Base-by-base conservation (phyloP, 2,797 vertebrate genomes). In the Champsocephalus esox region DNA sequence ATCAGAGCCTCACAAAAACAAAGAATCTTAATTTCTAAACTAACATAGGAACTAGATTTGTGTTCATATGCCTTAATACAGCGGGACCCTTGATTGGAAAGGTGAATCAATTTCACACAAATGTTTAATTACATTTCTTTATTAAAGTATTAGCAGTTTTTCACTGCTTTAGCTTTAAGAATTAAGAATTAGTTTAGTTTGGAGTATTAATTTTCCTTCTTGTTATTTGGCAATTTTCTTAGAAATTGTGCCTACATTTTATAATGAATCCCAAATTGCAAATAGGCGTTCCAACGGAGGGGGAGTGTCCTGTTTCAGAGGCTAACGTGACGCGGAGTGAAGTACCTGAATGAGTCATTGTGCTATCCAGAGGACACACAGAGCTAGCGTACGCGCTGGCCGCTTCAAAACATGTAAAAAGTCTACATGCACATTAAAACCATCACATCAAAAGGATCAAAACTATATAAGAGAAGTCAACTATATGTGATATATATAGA, bases 371-470 rank as follows among this genome's bases (percentile, higher is more conserved):
- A 9, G 5, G 44, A 43, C 9, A 46, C 19, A 51, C 13, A 41
- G 1, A 70, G 46, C 54, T 38, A 17, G 12, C 21, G 43, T 2
- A 61, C 52, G 51, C 50, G 19, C 43, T 16, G 21, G 34, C 3
- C 24, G 34, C 43, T 66, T 51, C 3, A 43, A 49, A 24, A 63
- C 66, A 46, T 50, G 38, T 56, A 19, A 34, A 77, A 66, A 46
- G 17, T 17, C 12, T 3, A 57, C 63, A 62, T 63, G 49, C 65
- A 70, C 34, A 55, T 66, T 66, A 28, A 52, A 38, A 43, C 12
- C 32, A 24, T 64, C 51, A 66, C 10, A 56, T 49, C 8, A 43
- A 55, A 59, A 32, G 24, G 46, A 75, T 38, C 43, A 32, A 41
- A 69, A 73, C 54, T 14, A 9, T 16, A 54, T 38, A 57, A 64